Conservation (phyloP, 2,888 invertebrate genomes). For the Erynnis tages region DNA sequence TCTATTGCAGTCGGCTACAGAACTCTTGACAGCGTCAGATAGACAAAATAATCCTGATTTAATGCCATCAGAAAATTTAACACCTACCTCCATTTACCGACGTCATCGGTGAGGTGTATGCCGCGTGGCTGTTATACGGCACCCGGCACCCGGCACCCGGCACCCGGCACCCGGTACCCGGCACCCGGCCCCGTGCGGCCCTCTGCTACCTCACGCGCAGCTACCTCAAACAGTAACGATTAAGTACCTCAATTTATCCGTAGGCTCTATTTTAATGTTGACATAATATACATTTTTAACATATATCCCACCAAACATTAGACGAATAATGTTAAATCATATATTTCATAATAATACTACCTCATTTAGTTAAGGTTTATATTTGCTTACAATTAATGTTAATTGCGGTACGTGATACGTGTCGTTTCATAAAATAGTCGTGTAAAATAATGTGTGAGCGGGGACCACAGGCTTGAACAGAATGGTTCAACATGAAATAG, state of each 20-base stretch:
- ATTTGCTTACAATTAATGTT: constrained; percentile 36
- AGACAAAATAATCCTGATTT: no score
- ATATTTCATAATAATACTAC: constrained; percentile 74
- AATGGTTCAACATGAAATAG: no score
- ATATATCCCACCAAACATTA: constrained; percentile 78
- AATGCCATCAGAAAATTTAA: no score
- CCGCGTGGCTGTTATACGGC: no score
- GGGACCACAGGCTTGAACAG: not conserved
- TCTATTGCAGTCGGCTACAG: no score
- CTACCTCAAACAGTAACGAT: constrained; percentile 71
- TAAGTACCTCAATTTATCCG: constrained; percentile 74
- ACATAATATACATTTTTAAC: constrained; percentile 59
- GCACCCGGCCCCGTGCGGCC: constrained; percentile 7
- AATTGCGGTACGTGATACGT: constrained; percentile 23
- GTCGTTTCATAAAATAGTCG: constrained; percentile 21
- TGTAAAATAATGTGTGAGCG: constrained; percentile 29
- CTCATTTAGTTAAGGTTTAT: constrained; percentile 67
- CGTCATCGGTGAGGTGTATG: no score
- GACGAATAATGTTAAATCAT: constrained; percentile 55
- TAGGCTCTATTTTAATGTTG: constrained; percentile 72
- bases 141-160: no score
- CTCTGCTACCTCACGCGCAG: constrained; percentile 38
- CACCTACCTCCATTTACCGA: no score
- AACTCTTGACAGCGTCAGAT: no score
- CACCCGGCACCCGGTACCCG: no score